Evolutionary conservation across 2,888 invertebrate genomes (phyloP), one percentile per base, ranked within the genome.

Genomic region (Acholoe squamosa): DNA sequence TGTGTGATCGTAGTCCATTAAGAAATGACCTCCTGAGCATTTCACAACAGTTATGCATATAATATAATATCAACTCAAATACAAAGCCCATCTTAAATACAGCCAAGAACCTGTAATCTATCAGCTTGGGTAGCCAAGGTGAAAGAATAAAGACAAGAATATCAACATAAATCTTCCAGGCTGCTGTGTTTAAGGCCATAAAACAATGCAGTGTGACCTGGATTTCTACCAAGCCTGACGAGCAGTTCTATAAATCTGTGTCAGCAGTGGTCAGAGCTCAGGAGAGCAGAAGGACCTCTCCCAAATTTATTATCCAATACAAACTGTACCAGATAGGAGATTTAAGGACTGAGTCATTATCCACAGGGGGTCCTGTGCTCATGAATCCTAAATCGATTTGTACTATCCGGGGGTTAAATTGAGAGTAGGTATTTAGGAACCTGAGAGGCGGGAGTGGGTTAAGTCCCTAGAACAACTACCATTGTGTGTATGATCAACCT

Each of bases 401-500:
- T 61, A 61, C 61, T 61, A 19, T 12, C 3, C 10, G 14, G 61
- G n/a, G 7, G 14, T 19, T 19, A 61, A 7, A 3, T 3, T 12
- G 61, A 43, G 61, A 14, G 61, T n/a, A 19, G 61, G 61, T 19
- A 61, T n/a, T 61, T 19, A 61, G 19, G 61, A 3, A 14, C 1
- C 61, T 12, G 19, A n/a, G 61, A 61, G 19, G 61, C 19, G 43
- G 43, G 61, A n/a, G 61, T 61, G 61, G 43, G 61, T 61, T 61
- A 61, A n/a, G 19, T 14, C 22, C 19, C 22, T 61, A 19, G 61
- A n/a, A 61, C 61, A 61, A n/a, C 61, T 3, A n/a, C 19, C 61
- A 61, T 61, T 61, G 61, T 61, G 61, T 61, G 61, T 61, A 61
- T 61, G 61, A 61, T 61, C 61, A 61, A 7, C 61, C 22, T 61